Percentiles rank a stretch among this genome's conserved stretches.
phyloP scores from a whole-genome alignment of 2,888 invertebrate species.

The Tetragonisca angustula region DNA sequence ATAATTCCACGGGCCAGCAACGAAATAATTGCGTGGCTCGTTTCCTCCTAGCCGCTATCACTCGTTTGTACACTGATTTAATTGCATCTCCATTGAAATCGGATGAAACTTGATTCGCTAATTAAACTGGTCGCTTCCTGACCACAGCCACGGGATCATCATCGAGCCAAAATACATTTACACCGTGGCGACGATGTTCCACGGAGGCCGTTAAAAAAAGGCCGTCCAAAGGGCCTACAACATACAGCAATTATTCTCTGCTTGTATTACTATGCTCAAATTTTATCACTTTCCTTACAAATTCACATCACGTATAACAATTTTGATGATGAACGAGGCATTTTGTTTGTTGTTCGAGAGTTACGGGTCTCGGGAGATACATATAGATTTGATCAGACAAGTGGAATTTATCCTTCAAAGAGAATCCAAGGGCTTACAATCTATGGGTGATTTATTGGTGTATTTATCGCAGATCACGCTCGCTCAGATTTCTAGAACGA shows the following conservation, averaged over 20 bases:
- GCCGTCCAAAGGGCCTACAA: not conserved
- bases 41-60: constrained; percentile 32
- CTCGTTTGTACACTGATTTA: constrained; percentile 60
- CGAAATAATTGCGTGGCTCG: constrained; percentile 55
- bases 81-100: constrained; percentile 66
- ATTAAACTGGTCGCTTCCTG: constrained; percentile 61
- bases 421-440: not conserved
- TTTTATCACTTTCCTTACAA: not conserved
- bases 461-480: not conserved
- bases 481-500: not conserved
- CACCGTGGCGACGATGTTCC: constrained; percentile 4
- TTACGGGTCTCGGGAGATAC: not conserved
- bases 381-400: not conserved
- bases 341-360: not conserved
- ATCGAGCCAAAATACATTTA: constrained; percentile 51
- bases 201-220: constrained; percentile 21
- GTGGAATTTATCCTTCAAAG: not conserved
- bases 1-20: constrained; percentile 49
- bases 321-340: not conserved
- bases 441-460: not conserved
- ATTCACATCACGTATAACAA: not conserved
- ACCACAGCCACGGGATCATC: constrained; percentile 30
- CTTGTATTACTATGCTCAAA: not conserved
- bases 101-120: constrained; percentile 64
- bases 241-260: constrained; percentile 25